These are phyloP conservation scores for Caiman crocodilus DNA, from an alignment of 2,797 vertebrate species.

Conservation along the genomic window DNA sequence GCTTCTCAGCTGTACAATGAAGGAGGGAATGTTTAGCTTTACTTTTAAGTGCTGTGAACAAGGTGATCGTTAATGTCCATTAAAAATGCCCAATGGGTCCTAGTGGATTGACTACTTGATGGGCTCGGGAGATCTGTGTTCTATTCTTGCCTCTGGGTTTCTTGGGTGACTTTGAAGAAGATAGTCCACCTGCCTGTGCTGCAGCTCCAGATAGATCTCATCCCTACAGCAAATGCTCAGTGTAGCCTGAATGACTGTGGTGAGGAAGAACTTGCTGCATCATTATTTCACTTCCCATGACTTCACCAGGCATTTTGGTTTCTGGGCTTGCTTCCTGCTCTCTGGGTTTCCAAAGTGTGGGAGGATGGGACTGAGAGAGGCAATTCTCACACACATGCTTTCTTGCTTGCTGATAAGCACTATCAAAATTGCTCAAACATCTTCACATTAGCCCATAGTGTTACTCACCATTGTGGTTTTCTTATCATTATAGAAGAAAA, in stretches of 20 bases:
- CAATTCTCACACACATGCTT: not conserved
- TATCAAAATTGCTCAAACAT: not conserved
- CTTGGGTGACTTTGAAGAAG: not conserved
- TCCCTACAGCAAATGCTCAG: not conserved
- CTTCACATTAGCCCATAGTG: not conserved
- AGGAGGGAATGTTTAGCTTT: not conserved
- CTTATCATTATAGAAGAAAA: conserved; percentile 80
- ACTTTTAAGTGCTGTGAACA: not conserved
- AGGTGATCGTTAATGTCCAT: not conserved
- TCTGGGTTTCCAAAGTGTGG: not conserved
- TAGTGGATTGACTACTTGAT: too few species aligned
- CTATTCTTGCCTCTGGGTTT: too few species aligned
- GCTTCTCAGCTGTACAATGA: not conserved
- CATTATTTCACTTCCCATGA: too few species aligned
- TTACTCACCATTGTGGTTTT: conserved; percentile 77
- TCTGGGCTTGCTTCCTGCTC: not conserved
- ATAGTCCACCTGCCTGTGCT: too few species aligned
- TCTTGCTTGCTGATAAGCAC: not conserved
- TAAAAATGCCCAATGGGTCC: too few species aligned
- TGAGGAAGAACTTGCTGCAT: too few species aligned
- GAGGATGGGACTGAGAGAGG: not conserved
- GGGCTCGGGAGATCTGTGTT: too few species aligned
- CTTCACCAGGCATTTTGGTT: too few species aligned
- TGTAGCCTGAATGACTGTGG: not conserved
- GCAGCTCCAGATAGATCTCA: not conserved